Evolutionary conservation across 2,113 vertebrate species (phyloP).

Genomic region (Lucifuga dentata): DNA sequence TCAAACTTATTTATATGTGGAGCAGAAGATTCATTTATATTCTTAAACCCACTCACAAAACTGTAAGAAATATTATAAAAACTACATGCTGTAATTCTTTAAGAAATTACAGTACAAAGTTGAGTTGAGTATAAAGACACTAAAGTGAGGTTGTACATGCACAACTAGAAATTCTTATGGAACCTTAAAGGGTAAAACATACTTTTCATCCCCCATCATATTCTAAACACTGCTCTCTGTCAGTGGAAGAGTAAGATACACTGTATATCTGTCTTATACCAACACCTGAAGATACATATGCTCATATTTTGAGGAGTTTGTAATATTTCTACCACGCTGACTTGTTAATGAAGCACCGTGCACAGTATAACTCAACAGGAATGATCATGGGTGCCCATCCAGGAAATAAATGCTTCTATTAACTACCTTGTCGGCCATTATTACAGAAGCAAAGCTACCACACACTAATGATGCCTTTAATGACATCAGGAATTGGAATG

Average conservation of each 20-base stretch:
- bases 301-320: background rate
- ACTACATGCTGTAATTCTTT: no score
- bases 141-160: background rate
- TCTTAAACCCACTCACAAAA: background rate
- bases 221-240: background rate
- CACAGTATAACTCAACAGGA: background rate
- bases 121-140: conserved; percentile 29
- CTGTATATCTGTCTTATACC: background rate
- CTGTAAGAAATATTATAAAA: background rate
- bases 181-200: no score
- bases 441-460: conserved; percentile 25
- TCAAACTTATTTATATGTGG: background rate
- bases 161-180: no score
- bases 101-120: conserved; percentile 46
- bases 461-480: conserved; percentile 18
- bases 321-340: background rate
- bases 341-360: background rate
- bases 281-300: no score
- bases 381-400: background rate
- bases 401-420: conserved; percentile 11
- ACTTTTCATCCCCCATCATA: no score
- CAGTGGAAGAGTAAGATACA: background rate
- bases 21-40: conserved; percentile 6
- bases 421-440: conserved; percentile 18
- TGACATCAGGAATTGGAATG: conserved; percentile 11